A percentile compares a stretch with the other conserved stretches of the same genome.
phyloP scores from a whole-genome alignment of 2,113 vertebrate genomes.

The Syngnathus floridae region DNA sequence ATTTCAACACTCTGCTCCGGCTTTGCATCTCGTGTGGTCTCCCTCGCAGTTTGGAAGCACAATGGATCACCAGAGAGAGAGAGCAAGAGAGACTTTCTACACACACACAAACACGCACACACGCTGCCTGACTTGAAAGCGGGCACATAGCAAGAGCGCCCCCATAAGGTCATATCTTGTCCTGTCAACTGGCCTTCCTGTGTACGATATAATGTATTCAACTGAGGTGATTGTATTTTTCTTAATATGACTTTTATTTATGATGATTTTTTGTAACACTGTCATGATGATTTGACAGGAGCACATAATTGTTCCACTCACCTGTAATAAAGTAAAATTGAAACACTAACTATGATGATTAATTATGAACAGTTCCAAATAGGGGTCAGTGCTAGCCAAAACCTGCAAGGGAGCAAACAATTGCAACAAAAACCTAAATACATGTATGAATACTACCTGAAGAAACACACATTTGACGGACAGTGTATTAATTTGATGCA shows the following conservation, averaged over 20 bases:
- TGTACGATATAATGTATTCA: too few relatives aligned
- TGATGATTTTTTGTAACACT: too few relatives aligned
- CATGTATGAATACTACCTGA: background rate
- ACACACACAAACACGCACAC: background rate
- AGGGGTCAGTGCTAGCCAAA: too few relatives aligned
- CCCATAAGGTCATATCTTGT: slow-evolving; percentile 29
- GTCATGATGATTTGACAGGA: too few relatives aligned
- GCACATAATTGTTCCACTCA: too few relatives aligned
- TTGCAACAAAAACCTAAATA: background rate
- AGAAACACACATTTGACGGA: background rate
- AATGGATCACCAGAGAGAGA: slow-evolving; percentile 32
- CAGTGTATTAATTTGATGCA: too few relatives aligned
- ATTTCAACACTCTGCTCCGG: slow-evolving; percentile 32
- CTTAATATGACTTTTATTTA: too few relatives aligned
- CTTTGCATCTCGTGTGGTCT: slow-evolving; percentile 46
- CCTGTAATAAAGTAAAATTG: too few relatives aligned
- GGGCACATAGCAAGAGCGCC: slow-evolving; percentile 52
- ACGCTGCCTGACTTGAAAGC: background rate
- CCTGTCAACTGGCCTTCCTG: background rate
- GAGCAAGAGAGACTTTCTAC: background rate
- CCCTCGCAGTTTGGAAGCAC: slow-evolving; percentile 34
- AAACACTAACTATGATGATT: too few relatives aligned
- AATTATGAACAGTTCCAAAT: too few relatives aligned
- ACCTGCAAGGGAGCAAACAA: background rate
- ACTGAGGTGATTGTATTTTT: too few relatives aligned